phyloP scores from a whole-genome alignment of 2,113 vertebrate genomes.

The Dissostichus mawsoni region DNA sequence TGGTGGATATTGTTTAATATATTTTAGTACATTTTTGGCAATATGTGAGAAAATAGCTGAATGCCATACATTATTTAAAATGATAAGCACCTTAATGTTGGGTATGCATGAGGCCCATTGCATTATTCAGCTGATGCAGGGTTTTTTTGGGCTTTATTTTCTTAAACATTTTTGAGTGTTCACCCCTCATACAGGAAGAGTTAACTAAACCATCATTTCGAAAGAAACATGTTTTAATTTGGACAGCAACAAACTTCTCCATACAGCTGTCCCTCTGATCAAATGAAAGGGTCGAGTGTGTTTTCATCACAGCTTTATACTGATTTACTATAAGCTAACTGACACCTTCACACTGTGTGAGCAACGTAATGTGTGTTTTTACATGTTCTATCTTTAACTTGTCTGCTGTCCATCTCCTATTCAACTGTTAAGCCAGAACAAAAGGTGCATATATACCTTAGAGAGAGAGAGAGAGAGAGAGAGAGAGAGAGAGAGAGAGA shows the following conservation, averaged over 20 bases:
- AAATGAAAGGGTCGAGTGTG: not conserved
- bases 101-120: no score
- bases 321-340: not conserved
- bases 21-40: no score
- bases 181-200: not conserved
- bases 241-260: not conserved
- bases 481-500: no score
- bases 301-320: not conserved
- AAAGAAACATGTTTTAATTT: not conserved
- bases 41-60: no score
- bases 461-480: no score
- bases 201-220: not conserved
- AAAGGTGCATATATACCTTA: not conserved
- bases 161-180: no score
- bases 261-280: not conserved
- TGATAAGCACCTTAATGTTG: no score
- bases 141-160: no score
- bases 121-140: no score
- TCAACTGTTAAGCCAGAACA: slow-evolving; percentile 7
- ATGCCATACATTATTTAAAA: no score
- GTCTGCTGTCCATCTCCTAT: not conserved
- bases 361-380: not conserved
- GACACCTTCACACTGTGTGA: no score
- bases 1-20: no score
- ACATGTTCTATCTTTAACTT: not conserved